A percentile compares a stretch with the other conserved stretches of the same genome.
Evolutionary conservation across 2,888 invertebrate genomes (phyloP).

Genomic region (Zootermopsis nevadensis): DNA sequence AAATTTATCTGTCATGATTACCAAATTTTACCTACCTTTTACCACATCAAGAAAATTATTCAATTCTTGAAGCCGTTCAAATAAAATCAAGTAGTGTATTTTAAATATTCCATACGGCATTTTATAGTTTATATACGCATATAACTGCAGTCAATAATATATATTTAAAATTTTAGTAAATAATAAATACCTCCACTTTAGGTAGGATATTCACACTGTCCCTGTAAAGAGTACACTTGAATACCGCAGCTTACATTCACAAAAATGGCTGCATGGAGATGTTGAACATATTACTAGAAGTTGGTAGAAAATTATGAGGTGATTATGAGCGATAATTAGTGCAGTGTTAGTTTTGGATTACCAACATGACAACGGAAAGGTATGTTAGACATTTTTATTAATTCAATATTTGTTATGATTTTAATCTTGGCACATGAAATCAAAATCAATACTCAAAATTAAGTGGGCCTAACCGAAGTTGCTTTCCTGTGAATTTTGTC

Average conservation of each 20-base stretch:
- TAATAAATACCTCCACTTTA: too few relatives aligned
- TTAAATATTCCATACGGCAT: background rate
- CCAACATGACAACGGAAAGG: conserved; percentile 47
- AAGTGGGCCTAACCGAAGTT: conserved; percentile 46
- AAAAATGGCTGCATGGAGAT: conserved; percentile 48
- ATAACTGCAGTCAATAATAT: too few relatives aligned
- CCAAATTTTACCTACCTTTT: background rate
- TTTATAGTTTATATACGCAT: background rate
- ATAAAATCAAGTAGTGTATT: background rate
- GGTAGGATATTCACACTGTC: background rate
- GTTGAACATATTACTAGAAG: conserved; percentile 18
- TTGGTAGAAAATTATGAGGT: conserved; percentile 37
- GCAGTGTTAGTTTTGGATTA: conserved; percentile 1
- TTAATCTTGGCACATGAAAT: background rate
- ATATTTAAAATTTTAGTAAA: too few relatives aligned
- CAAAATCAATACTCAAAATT: conserved; percentile 52
- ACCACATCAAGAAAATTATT: background rate
- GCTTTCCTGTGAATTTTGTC: background rate
- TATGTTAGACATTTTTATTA: conserved; percentile 21
- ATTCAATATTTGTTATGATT: background rate
- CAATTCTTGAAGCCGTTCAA: conserved; percentile 1
- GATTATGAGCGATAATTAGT: conserved; percentile 43
- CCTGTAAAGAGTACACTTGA: background rate
- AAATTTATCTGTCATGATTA: background rate
- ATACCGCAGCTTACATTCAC: conserved; percentile 26